Conservation (phyloP, 2,113 vertebrate genomes). For the Bettongia penicillata region DNA sequence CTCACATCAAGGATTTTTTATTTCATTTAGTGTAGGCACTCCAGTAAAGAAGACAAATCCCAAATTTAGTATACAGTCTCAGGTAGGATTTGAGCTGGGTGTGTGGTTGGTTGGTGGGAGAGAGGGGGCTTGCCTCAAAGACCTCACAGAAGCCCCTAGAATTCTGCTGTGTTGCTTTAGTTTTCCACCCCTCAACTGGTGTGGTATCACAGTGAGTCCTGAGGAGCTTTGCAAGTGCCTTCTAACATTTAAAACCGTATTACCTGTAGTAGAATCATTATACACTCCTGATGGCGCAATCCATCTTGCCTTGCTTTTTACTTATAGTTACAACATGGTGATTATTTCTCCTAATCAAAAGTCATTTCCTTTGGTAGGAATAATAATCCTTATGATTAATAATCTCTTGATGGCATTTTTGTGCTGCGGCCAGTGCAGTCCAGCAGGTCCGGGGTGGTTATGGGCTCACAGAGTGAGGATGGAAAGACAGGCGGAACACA, state of each 20-base stretch:
- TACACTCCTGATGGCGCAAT: background rate
- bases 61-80: background rate
- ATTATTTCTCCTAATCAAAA: background rate
- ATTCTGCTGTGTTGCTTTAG: background rate
- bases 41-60: background rate
- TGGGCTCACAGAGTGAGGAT: no score
- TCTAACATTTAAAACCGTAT: background rate
- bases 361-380: background rate
- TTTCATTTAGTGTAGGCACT: background rate
- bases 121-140: background rate
- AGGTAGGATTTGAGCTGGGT: background rate
- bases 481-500: no score
- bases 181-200: background rate
- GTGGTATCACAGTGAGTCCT: background rate
- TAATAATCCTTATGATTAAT: background rate
- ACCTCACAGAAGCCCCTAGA: background rate
- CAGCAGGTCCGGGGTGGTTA: no score
- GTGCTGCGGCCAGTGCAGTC: no score
- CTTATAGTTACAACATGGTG: background rate
- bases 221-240: background rate
- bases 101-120: no score
- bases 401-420: background rate
- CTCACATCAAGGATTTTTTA: background rate
- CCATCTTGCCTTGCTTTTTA: background rate
- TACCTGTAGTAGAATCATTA: background rate